Evolutionary conservation across 2,888 invertebrate genomes (phyloP).

Genomic region (Notodonta dromedarius): DNA sequence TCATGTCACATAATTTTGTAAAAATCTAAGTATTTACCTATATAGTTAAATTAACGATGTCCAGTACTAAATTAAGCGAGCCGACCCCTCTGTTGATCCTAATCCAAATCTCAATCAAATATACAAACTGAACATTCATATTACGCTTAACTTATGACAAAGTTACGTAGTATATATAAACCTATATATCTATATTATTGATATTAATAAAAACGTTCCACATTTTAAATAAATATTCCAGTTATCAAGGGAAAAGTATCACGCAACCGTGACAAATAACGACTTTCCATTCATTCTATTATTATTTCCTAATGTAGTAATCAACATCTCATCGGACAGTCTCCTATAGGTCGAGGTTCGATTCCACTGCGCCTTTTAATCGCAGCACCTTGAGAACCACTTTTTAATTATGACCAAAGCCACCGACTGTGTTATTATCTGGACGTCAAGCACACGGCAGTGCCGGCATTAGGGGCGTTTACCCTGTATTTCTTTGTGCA

Average conservation of each 20-base stretch:
- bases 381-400: slow-evolving; percentile 61
- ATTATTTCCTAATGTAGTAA: slow-evolving; percentile 42
- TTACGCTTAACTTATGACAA: too few species aligned
- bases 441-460: slow-evolving; percentile 59
- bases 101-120: too few species aligned
- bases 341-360: slow-evolving; percentile 48
- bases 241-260: slow-evolving; percentile 20
- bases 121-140: too few species aligned
- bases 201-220: too few species aligned
- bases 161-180: too few species aligned
- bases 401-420: slow-evolving; percentile 59
- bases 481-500: slow-evolving; percentile 60
- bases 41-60: too few species aligned
- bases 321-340: slow-evolving; percentile 38
- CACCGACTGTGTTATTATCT: slow-evolving; percentile 62
- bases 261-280: slow-evolving; percentile 53
- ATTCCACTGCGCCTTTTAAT: slow-evolving; percentile 64
- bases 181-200: too few species aligned
- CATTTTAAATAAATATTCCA: too few species aligned
- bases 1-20: too few species aligned
- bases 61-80: too few species aligned
- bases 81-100: too few species aligned
- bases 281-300: slow-evolving; percentile 27
- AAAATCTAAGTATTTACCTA: too few species aligned
- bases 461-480: slow-evolving; percentile 59